Base-by-base conservation (phyloP, 2,888 invertebrate genomes). In the Halocaridina rubra region DNA sequence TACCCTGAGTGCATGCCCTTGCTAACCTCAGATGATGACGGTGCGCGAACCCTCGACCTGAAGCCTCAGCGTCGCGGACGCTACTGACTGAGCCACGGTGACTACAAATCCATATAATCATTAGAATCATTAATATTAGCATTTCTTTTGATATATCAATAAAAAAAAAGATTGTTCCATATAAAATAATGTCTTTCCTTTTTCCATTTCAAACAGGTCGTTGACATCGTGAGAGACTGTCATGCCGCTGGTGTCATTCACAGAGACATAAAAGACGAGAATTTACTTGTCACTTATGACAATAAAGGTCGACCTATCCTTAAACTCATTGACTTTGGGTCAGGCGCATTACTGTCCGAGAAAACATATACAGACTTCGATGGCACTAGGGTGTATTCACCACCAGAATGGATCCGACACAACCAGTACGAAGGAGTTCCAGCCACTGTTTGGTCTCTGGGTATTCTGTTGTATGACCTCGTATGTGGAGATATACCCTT, bases 401-500 rank as follows among this genome's bases (percentile, higher is more conserved):
- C 93, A 2, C 93, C 93, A 16, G 93, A 93, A 89, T 93, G 93
- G 92, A 91, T 93, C 85, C 89, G 89, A 33, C 89, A 90, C 84
- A 90, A 91, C 59, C 89, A 91, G 4, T 93, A 93, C 89, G 89
- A 91, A 81, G 93, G 91, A 3, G 89, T 91, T 2, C 90, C 91
- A 7, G 92, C 92, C 19, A 91, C 92, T 4, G 92, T 93, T 1
- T 93, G 93, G 93, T 92, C 92, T 1, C 90, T 93, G 69, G 93
- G 93, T 53, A 91, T 93, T 84, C 91, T 93, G 1, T 90, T 93
- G 22, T 93, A 90, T 89, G 92, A 93, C 90, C 92, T 93, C 91
- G 91, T 93, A 76, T 92, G 91, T 89, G 93, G 93, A 16, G 92
- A 93, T 89, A 92, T 93, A 88, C 93, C 93, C 32, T 93, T 92